phyloP scores from a whole-genome alignment of 2,888 invertebrate genomes.

The Fragum sueziense region DNA sequence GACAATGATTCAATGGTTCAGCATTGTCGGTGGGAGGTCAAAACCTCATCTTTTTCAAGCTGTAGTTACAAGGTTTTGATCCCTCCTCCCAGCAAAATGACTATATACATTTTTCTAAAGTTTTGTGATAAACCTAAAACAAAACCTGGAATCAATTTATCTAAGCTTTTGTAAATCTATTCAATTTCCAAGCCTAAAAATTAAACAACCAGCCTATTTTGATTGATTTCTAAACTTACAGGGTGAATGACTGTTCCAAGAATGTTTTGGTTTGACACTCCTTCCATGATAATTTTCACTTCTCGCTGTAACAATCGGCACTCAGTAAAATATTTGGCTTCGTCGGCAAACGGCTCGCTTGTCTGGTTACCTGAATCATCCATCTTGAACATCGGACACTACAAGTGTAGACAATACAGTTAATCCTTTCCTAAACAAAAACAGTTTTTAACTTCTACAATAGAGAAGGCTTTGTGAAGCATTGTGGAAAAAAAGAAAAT shows the following conservation, averaged over 20 bases:
- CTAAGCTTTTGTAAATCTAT: too few relatives aligned
- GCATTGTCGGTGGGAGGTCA: too few relatives aligned
- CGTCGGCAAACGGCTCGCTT: slow-evolving; percentile 88
- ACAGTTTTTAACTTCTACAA: neutral
- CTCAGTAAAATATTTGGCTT: slow-evolving; percentile 97
- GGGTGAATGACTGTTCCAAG: slow-evolving; percentile 97
- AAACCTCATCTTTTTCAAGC: too few relatives aligned
- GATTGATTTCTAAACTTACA: too few relatives aligned
- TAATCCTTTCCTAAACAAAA: neutral
- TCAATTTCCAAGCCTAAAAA: too few relatives aligned
- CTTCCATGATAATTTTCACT: slow-evolving; percentile 91
- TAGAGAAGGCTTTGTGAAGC: neutral
- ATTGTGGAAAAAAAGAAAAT: neutral
- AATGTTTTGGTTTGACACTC: slow-evolving; percentile 93
- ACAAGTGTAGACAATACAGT: slow-evolving; percentile 38
- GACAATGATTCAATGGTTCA: too few relatives aligned
- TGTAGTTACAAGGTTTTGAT: too few relatives aligned
- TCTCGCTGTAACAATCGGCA: slow-evolving; percentile 92
- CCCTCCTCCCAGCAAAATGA: too few relatives aligned
- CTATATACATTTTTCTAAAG: too few relatives aligned
- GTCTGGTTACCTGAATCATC: slow-evolving; percentile 85
- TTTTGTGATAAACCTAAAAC: too few relatives aligned
- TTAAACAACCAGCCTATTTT: too few relatives aligned
- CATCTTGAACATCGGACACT: slow-evolving; percentile 87
- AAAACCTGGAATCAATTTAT: too few relatives aligned